A percentile compares a stretch with the other conserved stretches of the same genome.
Evolutionary conservation across 2,888 invertebrate species (phyloP).

Genomic region (Polyploca ridens): DNA sequence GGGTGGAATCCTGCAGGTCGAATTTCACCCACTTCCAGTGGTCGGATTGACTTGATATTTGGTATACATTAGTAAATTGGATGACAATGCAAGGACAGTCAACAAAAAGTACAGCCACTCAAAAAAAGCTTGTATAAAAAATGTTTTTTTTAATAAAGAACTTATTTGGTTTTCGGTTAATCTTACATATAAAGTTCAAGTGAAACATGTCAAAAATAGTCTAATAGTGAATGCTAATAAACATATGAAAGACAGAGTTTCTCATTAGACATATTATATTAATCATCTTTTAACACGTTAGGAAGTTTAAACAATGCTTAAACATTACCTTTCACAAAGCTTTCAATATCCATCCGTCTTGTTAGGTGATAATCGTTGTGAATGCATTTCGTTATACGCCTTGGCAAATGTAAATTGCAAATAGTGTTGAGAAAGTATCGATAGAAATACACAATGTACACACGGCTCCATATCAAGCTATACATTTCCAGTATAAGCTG

Average conservation of each 20-base stretch:
- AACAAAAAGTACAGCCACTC: too few species aligned
- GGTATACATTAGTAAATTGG: too few species aligned
- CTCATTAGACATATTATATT: not conserved
- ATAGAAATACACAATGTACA: not conserved
- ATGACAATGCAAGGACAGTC: too few species aligned
- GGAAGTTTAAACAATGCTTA: not conserved
- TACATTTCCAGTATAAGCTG: too few species aligned
- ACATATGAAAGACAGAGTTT: not conserved
- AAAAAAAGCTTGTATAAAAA: too few species aligned
- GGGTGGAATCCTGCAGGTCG: too few species aligned
- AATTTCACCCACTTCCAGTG: too few species aligned
- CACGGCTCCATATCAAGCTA: too few species aligned
- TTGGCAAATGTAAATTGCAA: not conserved
- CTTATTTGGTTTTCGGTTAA: too few species aligned
- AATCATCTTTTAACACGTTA: not conserved
- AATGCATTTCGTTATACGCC: not conserved
- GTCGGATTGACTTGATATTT: too few species aligned
- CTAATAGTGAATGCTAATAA: not conserved
- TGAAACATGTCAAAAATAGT: not conserved
- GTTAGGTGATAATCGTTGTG: not conserved
- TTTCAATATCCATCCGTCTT: not conserved
- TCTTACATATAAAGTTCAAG: not conserved
- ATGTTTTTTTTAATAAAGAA: too few species aligned
- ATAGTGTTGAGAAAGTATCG: not conserved
- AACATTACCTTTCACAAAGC: constrained; percentile 4